Evolutionary conservation across 1,140 invertebrate species (phyloP), one percentile per base, ranked within the genome.

Genomic region (Ceratina australensis): DNA sequence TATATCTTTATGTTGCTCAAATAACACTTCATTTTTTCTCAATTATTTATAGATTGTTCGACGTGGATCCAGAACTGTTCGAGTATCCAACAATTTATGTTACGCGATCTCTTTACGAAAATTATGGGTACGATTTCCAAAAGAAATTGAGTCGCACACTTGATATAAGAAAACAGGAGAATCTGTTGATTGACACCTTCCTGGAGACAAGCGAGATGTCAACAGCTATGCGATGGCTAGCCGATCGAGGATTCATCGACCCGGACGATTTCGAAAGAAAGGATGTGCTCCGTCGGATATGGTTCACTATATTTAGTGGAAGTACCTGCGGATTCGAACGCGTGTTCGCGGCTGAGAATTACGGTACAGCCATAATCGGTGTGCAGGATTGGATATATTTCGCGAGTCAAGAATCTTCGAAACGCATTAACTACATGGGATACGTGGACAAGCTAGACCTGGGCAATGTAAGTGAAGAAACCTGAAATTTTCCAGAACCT

Each of bases 331-430:
- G 96, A 2, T 97, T 98, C 87, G 97, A 98, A 90, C 96, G 98
- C 85, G 94, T 97, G n/a, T 98, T 98, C 87, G 92, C 97, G 0
- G 96, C 96, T 1, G 97, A 98, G 93, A 93, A 96, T 0, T 96
- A 90, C 94, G 94, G 49, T 0, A 22, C 75, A 5, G 94, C 95
- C 82, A 94, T 98, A 66, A 93, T 93, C 82, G 97, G 97, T 18
- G 92, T 97, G 64, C 97, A 98, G 88, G 97, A 97, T 89, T 98
- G 97, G 97, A 90, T 98, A 5, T 96, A 95, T 87, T 97, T 97
- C 71, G 92, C 93, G 57, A 92, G 94, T 83, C 94, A 96, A 90
- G 97, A 98, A 92, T 89, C 91, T 33, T 87, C 89, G 20, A 93
- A 92, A 15, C 90, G 93, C 63, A 94, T 95, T 0, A 94, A 97